Conservation (phyloP, 2,113 vertebrate genomes). For the Lonchura striata region DNA sequence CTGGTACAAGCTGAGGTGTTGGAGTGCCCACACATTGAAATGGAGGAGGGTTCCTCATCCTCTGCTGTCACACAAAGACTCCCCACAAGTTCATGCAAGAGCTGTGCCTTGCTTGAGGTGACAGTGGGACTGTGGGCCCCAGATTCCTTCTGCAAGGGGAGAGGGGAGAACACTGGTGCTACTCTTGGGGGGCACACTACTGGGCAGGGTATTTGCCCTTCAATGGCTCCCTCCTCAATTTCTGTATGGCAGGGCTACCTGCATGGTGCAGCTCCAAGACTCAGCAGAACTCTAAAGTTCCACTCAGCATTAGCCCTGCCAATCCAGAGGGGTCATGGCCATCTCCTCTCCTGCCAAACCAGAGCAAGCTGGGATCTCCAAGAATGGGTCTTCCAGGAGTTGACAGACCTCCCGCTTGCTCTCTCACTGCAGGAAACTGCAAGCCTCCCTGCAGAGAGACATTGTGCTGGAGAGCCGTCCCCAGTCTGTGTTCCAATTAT, state of each 20-base stretch:
- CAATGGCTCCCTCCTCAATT: rapidly evolving
- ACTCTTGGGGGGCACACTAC: background rate
- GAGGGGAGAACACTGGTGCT: background rate
- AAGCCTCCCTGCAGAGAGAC: background rate
- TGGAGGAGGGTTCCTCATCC: background rate
- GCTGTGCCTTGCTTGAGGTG: rapidly evolving
- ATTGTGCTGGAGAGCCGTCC: background rate
- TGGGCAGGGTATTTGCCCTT: background rate
- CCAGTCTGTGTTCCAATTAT: background rate
- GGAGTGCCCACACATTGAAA: background rate
- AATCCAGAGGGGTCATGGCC: background rate
- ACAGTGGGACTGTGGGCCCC: rapidly evolving
- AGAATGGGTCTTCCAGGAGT: background rate
- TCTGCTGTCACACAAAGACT: background rate
- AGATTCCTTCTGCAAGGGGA: background rate
- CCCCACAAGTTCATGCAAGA: rapidly evolving
- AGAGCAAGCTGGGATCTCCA: background rate
- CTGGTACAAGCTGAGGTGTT: background rate
- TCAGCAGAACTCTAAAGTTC: background rate
- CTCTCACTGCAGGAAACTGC: background rate
- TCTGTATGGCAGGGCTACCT: background rate
- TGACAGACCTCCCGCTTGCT: background rate
- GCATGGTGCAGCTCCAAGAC: background rate
- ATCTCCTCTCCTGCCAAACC: background rate
- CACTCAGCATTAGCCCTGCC: background rate